Evolutionary conservation across 2,797 vertebrate species (phyloP).

Genomic region (Gadopsis marmoratus): DNA sequence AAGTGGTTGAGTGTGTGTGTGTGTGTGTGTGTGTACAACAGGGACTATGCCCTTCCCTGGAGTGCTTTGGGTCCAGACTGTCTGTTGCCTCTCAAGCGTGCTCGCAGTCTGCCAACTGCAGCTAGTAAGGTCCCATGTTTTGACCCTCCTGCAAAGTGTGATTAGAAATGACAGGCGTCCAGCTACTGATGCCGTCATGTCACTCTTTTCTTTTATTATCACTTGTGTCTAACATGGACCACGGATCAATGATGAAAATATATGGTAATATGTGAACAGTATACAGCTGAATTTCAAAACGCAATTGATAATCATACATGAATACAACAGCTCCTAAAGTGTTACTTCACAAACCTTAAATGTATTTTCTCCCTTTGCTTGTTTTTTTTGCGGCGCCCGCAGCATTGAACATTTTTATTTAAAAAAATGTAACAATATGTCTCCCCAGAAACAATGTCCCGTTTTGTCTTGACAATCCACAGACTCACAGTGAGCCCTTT

Average conservation of each 20-base stretch:
- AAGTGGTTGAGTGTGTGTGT: slow-evolving; percentile 27
- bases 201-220: slow-evolving; percentile 20
- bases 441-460: slow-evolving; percentile 1
- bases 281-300: not conserved
- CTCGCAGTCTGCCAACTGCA: slow-evolving; percentile 40
- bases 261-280: not conserved
- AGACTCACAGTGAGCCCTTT: not conserved
- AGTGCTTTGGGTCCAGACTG: slow-evolving; percentile 48
- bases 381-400: not conserved
- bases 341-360: not conserved
- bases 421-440: not conserved
- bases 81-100: slow-evolving; percentile 63
- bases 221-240: not conserved
- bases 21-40: not conserved
- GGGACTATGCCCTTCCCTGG: slow-evolving; percentile 35
- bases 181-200: slow-evolving; percentile 8
- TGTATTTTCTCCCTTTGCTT: not conserved
- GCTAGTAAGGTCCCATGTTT: slow-evolving; percentile 55
- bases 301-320: not conserved
- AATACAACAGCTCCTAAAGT: not conserved
- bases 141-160: slow-evolving; percentile 51
- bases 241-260: slow-evolving; percentile 4
- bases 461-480: not conserved
- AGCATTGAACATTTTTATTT: not conserved
- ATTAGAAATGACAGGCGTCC: slow-evolving; percentile 52